A percentile compares a stretch with the other conserved stretches of the same genome.
These are phyloP conservation scores for Hirundo rustica DNA, from an alignment of 2,797 vertebrate species.

Conservation along the genomic window DNA sequence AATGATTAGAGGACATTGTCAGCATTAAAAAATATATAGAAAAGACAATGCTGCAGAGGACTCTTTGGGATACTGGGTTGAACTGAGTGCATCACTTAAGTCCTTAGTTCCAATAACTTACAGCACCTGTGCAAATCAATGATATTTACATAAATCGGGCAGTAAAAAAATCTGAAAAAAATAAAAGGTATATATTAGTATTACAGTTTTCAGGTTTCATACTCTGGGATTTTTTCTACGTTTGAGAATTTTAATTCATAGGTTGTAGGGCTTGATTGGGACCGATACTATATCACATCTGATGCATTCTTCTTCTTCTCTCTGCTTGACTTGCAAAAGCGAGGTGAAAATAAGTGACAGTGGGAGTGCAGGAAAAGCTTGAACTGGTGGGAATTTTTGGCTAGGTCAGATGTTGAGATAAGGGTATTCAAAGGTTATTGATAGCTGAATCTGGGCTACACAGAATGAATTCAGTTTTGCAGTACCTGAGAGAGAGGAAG, in stretches of 20 bases:
- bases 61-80: neutral
- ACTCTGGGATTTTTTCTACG: neutral
- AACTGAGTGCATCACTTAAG: neutral
- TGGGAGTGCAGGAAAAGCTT: neutral
- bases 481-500: neutral
- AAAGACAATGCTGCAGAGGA: neutral
- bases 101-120: neutral
- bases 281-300: neutral
- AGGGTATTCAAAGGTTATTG: neutral
- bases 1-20: neutral
- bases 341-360: neutral
- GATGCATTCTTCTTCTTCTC: neutral
- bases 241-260: neutral
- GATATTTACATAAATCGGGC: neutral
- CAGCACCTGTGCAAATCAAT: neutral
- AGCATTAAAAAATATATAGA: neutral
- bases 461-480: neutral
- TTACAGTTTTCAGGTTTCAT: neutral
- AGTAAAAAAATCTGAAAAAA: neutral
- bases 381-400: neutral
- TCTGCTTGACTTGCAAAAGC: neutral
- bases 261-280: neutral
- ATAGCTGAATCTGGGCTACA: neutral
- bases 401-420: neutral
- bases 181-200: neutral